Conservation (phyloP, 2,797 vertebrate genomes). For the Vultur gryphus region DNA sequence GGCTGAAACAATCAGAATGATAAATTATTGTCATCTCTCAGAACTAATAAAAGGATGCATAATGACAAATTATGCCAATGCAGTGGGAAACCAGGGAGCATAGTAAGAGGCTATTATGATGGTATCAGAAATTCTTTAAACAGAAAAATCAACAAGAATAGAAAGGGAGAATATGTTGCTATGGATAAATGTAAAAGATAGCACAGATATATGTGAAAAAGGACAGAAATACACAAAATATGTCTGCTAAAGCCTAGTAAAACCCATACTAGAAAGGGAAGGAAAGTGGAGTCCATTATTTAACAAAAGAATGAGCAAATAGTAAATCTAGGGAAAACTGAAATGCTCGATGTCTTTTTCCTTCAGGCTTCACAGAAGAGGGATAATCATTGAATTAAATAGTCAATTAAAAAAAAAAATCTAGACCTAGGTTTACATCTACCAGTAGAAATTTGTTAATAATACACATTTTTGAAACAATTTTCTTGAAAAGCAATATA, state of each 20-base stretch:
- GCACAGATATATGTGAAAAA: neutral
- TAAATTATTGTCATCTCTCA: neutral
- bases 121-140: neutral
- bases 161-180: neutral
- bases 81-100: neutral
- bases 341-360: neutral
- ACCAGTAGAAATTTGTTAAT: neutral
- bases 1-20: neutral
- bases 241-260: neutral
- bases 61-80: neutral
- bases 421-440: neutral
- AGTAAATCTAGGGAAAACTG: neutral
- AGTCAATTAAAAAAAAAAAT: neutral
- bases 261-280: neutral
- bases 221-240: neutral
- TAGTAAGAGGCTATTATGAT: neutral
- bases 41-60: neutral
- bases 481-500: neutral
- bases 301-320: neutral
- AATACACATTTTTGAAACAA: neutral
- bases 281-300: neutral
- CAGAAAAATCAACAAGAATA: neutral
- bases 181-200: neutral
- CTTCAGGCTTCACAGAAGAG: neutral
- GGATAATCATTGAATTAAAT: neutral